Percentiles rank a stretch among this genome's conserved stretches.
Evolutionary conservation across 64 coral and sea anemone genomes (phyloP).

Genomic region (Cladopsammia gracilis): DNA sequence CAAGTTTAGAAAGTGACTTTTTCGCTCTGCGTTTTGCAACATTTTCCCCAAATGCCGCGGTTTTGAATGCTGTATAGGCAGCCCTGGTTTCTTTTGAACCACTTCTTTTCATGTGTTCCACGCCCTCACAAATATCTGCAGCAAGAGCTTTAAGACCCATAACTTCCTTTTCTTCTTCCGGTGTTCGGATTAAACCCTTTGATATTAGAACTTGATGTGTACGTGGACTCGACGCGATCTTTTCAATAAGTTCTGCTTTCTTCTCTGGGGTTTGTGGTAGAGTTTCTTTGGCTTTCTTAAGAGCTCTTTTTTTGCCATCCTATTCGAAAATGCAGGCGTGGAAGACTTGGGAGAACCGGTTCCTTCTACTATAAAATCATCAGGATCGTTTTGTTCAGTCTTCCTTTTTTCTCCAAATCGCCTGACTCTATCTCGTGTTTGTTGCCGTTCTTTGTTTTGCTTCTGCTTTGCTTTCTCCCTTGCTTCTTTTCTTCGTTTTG

Average conservation of each 20-base stretch:
- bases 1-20: slow-evolving; percentile 39
- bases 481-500: no score
- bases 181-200: slow-evolving; percentile 23
- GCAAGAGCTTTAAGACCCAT: slow-evolving; percentile 47
- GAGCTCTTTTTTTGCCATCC: slow-evolving; percentile 7
- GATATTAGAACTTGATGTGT: slow-evolving; percentile 29
- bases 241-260: no score
- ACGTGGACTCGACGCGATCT: slow-evolving; percentile 18
- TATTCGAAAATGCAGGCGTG: neutral
- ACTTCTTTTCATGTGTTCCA: slow-evolving; percentile 21
- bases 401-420: no score
- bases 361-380: no score
- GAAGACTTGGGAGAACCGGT: no score
- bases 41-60: slow-evolving; percentile 40
- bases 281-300: slow-evolving; percentile 10
- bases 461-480: no score
- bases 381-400: no score
- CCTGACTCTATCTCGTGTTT: no score
- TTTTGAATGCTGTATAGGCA: slow-evolving; percentile 36
- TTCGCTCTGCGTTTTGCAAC: slow-evolving; percentile 19
- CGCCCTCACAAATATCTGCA: slow-evolving; percentile 13
- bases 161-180: slow-evolving; percentile 60
- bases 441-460: no score
- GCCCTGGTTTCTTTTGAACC: slow-evolving; percentile 27
- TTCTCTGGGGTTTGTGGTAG: slow-evolving; percentile 11